Evolutionary conservation across 2,888 invertebrate genomes (phyloP).

Genomic region (Ischnus inquisitorius): DNA sequence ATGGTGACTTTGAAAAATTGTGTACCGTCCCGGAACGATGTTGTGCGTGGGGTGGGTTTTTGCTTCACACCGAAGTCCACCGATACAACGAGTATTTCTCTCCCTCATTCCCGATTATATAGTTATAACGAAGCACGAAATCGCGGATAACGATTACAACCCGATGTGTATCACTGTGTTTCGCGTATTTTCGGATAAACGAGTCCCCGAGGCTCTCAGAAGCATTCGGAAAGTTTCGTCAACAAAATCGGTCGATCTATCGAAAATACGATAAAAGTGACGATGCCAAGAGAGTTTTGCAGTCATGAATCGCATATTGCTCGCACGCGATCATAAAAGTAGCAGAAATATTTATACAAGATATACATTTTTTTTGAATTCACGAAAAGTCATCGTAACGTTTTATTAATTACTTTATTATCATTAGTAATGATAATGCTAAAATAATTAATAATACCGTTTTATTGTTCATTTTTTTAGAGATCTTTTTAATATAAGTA

Average conservation of each 20-base stretch:
- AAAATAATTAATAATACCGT: no score
- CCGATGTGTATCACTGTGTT: conserved; percentile 33
- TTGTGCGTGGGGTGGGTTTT: conserved; percentile 61
- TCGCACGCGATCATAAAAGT: neutral
- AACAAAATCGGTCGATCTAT: neutral
- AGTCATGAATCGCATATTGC: neutral
- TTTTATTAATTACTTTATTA: no score
- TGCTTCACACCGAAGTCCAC: conserved; percentile 8
- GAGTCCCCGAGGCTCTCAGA: neutral
- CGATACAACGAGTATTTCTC: conserved; percentile 47
- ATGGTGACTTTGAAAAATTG: conserved; percentile 71
- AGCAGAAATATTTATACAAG: neutral
- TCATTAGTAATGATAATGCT: no score
- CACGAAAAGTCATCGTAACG: no score
- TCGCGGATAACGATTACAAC: neutral
- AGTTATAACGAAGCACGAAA: conserved; percentile 42
- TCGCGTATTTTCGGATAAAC: conserved; percentile 61
- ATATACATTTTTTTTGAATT: no score
- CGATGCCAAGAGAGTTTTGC: neutral
- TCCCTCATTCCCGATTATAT: conserved; percentile 22
- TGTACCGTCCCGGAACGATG: conserved; percentile 37
- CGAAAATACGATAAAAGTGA: conserved; percentile 5
- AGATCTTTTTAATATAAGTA: no score
- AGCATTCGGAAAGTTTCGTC: conserved; percentile 12
- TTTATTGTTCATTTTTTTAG: no score